These are phyloP conservation scores for Tribolium madens DNA, from an alignment of 1,140 invertebrate species.

Conservation along the genomic window DNA sequence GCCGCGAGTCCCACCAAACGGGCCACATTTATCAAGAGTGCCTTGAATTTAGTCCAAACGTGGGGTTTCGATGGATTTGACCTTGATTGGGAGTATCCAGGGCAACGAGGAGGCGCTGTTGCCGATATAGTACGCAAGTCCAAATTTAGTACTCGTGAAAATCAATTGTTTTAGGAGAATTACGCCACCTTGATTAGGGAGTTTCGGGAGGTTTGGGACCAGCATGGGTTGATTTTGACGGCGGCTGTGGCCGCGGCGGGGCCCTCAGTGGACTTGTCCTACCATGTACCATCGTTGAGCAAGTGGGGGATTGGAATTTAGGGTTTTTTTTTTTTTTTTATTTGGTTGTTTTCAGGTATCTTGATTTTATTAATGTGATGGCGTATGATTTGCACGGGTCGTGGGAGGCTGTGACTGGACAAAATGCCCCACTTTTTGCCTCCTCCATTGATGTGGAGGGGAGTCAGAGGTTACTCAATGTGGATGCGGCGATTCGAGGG, in stretches of 20 bases:
- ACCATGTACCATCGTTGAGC: conserved; percentile 87
- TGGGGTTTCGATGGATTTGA: conserved; percentile 87
- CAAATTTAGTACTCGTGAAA: background rate
- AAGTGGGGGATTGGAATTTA: conserved; percentile 46
- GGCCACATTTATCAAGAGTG: conserved; percentile 61
- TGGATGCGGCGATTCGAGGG: conserved; percentile 18
- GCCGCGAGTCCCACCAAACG: conserved; percentile 51
- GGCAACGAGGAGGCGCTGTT: conserved; percentile 49
- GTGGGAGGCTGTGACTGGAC: conserved; percentile 72
- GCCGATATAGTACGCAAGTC: background rate
- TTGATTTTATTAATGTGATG: conserved; percentile 78
- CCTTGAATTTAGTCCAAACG: conserved; percentile 73
- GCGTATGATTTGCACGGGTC: conserved; percentile 76
- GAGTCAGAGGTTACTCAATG: conserved; percentile 56
- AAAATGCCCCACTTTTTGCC: conserved; percentile 71
- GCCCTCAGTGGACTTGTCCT: conserved; percentile 75
- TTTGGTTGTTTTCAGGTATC: conserved; percentile 56
- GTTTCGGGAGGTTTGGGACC: conserved; percentile 49
- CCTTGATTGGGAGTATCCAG: conserved; percentile 89
- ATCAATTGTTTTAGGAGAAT: conserved; percentile 46
- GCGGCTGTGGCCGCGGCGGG: conserved; percentile 52
- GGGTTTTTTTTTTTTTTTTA: conserved; percentile 25
- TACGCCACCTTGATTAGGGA: conserved; percentile 53
- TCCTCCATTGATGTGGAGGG: conserved; percentile 65
- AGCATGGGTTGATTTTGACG: conserved; percentile 50